Evolutionary conservation across 1,140 invertebrate genomes (phyloP), one percentile per base, ranked within the genome.

Genomic region (Hyles euphorbiae): DNA sequence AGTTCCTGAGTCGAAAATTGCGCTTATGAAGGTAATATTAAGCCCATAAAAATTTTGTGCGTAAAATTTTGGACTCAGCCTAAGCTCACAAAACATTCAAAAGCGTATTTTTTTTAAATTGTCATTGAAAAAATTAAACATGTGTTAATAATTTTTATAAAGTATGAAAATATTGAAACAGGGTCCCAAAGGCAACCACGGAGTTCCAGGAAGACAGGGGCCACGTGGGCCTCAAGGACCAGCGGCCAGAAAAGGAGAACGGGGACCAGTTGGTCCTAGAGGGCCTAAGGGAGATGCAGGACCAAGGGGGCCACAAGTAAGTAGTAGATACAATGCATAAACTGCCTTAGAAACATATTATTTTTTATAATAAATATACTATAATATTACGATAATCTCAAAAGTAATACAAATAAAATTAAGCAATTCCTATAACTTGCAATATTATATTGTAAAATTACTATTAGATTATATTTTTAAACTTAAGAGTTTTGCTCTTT

Each of bases 171-270:
- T 40, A 53, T 36, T 33, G 56, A 10, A 63, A 45, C 46, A 81
- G 74, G 80, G 80, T 36, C 51, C 62, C 5, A 78, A 78, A 70
- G 80, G 79, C 22, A 68, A 78, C 1, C 60, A 36, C 32, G 77
- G 78, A 32, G 10, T 33, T 50, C 48, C 58, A 12, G 79, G 78
- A 4, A 67, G 64, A 58, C 52, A 34, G n/a, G 75, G 75, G 0
- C 46, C 61, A 12, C 63, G 61, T 9, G 76, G 76, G 7, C 59
- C 62, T 6, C 49, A 33, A 8, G 75, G 75, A 0, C 52, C 58
- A 47, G 54, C 43, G 8, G 76, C 73, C 1, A 58, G 54, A 52
- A 68, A 34, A 53, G 76, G 78, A 0, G 47, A 59, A 12, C 5
- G 46, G 2, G 78, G 81, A 8, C 48, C 58, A 11, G 36, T 34